These are phyloP conservation scores for Bucorvus abyssinicus DNA, from an alignment of 2,797 vertebrate genomes.

Conservation along the genomic window DNA sequence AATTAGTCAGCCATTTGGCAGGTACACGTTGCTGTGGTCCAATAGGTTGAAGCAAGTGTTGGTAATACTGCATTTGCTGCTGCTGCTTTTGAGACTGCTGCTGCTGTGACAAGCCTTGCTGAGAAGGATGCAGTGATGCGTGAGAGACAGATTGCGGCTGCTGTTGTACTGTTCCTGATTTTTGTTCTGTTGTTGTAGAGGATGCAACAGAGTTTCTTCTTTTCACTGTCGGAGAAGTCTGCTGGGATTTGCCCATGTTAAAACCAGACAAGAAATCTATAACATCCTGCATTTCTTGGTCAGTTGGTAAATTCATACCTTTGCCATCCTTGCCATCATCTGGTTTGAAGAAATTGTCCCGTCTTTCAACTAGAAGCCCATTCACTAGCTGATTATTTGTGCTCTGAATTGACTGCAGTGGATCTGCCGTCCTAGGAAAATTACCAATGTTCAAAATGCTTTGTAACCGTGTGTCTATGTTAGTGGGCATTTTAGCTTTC, in stretches of 20 bases:
- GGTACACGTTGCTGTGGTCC: constrained; percentile 86
- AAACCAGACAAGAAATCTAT: constrained; percentile 99
- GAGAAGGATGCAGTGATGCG: constrained; percentile 77
- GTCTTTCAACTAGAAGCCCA: constrained; percentile 77
- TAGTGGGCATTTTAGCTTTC: constrained; percentile 78
- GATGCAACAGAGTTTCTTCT: constrained; percentile 92
- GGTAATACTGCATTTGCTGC: constrained; percentile 89
- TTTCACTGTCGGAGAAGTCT: constrained; percentile 92
- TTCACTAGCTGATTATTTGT: constrained; percentile 80
- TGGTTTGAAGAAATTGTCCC: constrained; percentile 67
- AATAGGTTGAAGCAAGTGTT: constrained; percentile 92
- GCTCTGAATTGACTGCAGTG: constrained; percentile 71
- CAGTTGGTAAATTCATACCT: constrained; percentile 96
- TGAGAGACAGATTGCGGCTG: constrained; percentile 84
- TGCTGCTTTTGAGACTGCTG: constrained; percentile 78
- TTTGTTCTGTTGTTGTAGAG: constrained; percentile 86
- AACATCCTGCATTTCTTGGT: constrained; percentile 99
- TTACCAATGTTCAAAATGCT: constrained; percentile 86
- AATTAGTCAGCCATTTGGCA: constrained; percentile 87
- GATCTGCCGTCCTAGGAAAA: constrained; percentile 80
- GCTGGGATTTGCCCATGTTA: constrained; percentile 98
- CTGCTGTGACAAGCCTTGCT: constrained; percentile 78
- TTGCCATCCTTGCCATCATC: constrained; percentile 86
- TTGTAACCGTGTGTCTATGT: constrained; percentile 82
- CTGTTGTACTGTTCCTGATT: constrained; percentile 79